Percentiles rank a stretch among this genome's conserved stretches.
These are phyloP conservation scores for Artemia franciscana DNA, from an alignment of 1,140 invertebrate genomes.

Conservation along the genomic window DNA sequence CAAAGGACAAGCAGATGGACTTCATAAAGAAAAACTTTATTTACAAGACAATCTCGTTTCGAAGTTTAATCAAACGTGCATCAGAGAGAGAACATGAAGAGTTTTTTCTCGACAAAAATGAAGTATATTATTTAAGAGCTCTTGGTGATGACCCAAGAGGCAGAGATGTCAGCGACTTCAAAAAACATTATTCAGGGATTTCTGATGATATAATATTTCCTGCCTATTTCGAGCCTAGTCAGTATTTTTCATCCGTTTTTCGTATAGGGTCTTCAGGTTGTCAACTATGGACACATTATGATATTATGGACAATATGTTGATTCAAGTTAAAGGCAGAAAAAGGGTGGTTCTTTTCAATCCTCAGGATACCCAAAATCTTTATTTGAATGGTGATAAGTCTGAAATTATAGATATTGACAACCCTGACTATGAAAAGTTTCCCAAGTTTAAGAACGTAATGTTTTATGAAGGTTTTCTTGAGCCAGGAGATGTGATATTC, in stretches of 20 bases:
- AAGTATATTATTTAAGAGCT: slow-evolving; percentile 30
- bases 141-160: slow-evolving; percentile 27
- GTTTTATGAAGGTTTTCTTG: slow-evolving; percentile 23
- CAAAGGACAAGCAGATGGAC: slow-evolving; percentile 23
- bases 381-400: slow-evolving; percentile 35
- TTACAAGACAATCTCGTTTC: slow-evolving; percentile 27
- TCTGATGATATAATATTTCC: slow-evolving; percentile 25
- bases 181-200: slow-evolving; percentile 25
- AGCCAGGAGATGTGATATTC: slow-evolving; percentile 31
- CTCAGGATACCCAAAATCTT: slow-evolving; percentile 25
- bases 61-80: slow-evolving; percentile 23
- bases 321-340: slow-evolving; percentile 30
- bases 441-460: slow-evolving; percentile 24
- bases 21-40: slow-evolving; percentile 32
- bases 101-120: slow-evolving; percentile 21
- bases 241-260: slow-evolving; percentile 33
- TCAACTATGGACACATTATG: slow-evolving; percentile 36
- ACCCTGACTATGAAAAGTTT: slow-evolving; percentile 24
- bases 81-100: slow-evolving; percentile 17
- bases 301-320: slow-evolving; percentile 34
- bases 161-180: slow-evolving; percentile 28
- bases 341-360: slow-evolving; percentile 27
- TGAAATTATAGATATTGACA: slow-evolving; percentile 29
- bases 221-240: slow-evolving; percentile 20
- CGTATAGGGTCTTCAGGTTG: slow-evolving; percentile 26